These are phyloP conservation scores for Morpho achilles DNA, from an alignment of 2,888 invertebrate species.

Conservation along the genomic window DNA sequence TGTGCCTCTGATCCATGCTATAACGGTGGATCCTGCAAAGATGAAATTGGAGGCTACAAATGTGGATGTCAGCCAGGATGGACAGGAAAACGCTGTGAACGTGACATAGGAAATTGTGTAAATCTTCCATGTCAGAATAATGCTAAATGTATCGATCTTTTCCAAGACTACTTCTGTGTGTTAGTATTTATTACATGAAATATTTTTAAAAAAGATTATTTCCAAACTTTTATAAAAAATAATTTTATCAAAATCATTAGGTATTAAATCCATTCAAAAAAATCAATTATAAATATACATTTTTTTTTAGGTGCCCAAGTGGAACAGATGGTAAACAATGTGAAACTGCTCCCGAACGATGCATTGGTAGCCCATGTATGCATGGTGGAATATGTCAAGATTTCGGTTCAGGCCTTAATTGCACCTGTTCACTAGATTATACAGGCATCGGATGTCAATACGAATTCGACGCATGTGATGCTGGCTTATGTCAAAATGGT, in stretches of 20 bases:
- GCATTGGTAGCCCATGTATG: slow-evolving; percentile 96
- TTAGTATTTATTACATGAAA: slow-evolving; percentile 71
- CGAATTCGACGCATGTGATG: slow-evolving; percentile 95
- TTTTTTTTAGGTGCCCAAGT: slow-evolving; percentile 86
- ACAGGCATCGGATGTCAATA: slow-evolving; percentile 95
- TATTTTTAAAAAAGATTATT: no score
- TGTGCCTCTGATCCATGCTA: slow-evolving; percentile 91
- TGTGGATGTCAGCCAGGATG: slow-evolving; percentile 92
- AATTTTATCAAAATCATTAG: no score
- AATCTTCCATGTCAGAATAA: slow-evolving; percentile 95
- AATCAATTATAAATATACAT: background rate
- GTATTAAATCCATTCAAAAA: no score
- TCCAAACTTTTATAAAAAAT: no score
- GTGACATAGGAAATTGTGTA: slow-evolving; percentile 92
- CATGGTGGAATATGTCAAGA: slow-evolving; percentile 97
- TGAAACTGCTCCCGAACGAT: slow-evolving; percentile 96
- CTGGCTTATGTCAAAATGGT: slow-evolving; percentile 94
- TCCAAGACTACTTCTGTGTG: slow-evolving; percentile 95
- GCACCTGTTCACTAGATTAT: slow-evolving; percentile 92
- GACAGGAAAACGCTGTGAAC: slow-evolving; percentile 91
- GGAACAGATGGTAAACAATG: slow-evolving; percentile 98
- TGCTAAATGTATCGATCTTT: slow-evolving; percentile 93
- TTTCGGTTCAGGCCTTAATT: slow-evolving; percentile 96
- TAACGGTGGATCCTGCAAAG: slow-evolving; percentile 93
- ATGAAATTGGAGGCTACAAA: slow-evolving; percentile 90